Base-by-base conservation (phyloP, 2,888 invertebrate species). In the Chymomyza amoena region DNA sequence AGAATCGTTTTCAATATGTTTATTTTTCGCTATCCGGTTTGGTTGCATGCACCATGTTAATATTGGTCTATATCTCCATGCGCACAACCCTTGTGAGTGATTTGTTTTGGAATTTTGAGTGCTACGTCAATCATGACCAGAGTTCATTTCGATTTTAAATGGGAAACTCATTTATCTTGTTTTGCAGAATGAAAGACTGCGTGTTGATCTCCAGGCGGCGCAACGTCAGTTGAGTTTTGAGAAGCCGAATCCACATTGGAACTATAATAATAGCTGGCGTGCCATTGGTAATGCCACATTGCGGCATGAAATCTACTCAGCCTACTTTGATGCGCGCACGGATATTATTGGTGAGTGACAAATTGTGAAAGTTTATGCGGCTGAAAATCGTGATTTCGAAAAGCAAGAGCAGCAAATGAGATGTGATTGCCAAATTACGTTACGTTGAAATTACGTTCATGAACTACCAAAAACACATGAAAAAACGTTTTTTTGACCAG, bases 261-360 rank as follows among this genome's bases (percentile, higher is more conserved):
- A 80, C 61, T 91, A 90, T 72, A 90, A 78, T 75, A 90, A 91
- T 72, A 85, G 84, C 20, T 91, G 91, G 91, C 82, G 87, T 9
- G 70, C 75, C 50, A 89, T 91, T 15, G 91, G 91, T 0, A 87
- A 90, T 56, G 70, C 81, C 6, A 75, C 79, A 2, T 68, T 86
- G 32, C 71, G 88, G 20, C 90, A 91, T 66, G 89, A 89, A 64
- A 88, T 92, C 4, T 92, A 91, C 71, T 90, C 92, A 1, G 92
- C 92, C 0, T 92, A 92, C 74, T 90, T 92, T 52, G 92, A 92
- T 81, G 72, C 78, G 2, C 82, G 92, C 61, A 89, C 90, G 2
- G 91, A 92, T 69, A 79, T 92, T 4, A 68, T 80, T 25, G 36
- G 84, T 82, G 36, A 77, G 77, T 52, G 20, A 10, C 1, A 16